These are phyloP conservation scores for Mimachlamys varia DNA, from an alignment of 2,888 invertebrate species.

Conservation along the genomic window DNA sequence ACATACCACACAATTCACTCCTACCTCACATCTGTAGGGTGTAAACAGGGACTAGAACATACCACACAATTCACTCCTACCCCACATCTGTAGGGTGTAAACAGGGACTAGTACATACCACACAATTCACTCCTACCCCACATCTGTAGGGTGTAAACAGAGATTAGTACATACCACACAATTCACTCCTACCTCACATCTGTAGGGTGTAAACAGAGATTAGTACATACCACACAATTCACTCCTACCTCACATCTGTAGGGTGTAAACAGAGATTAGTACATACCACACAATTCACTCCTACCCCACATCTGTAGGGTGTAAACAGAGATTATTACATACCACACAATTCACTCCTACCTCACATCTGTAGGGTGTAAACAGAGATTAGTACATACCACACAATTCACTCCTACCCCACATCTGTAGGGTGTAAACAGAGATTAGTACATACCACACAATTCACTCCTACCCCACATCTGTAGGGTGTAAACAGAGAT, in stretches of 20 bases:
- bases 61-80: too few species aligned
- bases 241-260: conserved; percentile 75
- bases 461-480: conserved; percentile 70
- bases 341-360: too few species aligned
- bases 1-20: too few species aligned
- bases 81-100: conserved; percentile 67
- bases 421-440: conserved; percentile 63
- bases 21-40: conserved; percentile 71
- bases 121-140: conserved; percentile 51
- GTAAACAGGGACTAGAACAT: too few species aligned
- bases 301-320: conserved; percentile 71
- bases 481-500: conserved; percentile 48
- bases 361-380: conserved; percentile 67
- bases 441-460: too few species aligned
- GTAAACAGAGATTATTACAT: too few species aligned
- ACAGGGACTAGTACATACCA: too few species aligned
- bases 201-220: conserved; percentile 48
- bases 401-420: conserved; percentile 51
- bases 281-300: too few species aligned
- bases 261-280: too few species aligned
- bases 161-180: too few species aligned
- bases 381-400: too few species aligned
- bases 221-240: too few species aligned
- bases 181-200: conserved; percentile 70
- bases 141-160: conserved; percentile 63